These are phyloP conservation scores for Lucilia cuprina DNA, from an alignment of 1,140 invertebrate species.

Conservation along the genomic window DNA sequence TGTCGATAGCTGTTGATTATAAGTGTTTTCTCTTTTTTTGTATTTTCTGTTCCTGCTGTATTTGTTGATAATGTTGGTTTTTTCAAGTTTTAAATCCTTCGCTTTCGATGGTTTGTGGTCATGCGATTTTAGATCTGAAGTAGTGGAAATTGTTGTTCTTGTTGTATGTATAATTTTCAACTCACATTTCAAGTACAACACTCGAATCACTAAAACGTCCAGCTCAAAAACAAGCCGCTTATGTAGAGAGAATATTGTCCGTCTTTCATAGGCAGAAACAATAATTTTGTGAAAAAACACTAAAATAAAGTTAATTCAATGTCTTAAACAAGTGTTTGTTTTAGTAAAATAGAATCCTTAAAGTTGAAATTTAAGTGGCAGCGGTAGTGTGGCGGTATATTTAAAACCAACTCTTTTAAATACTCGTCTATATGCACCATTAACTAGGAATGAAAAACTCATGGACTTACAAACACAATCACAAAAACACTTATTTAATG, in stretches of 20 bases:
- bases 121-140: not conserved
- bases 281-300: not conserved
- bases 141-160: not conserved
- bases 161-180: not conserved
- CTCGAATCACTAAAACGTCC: not conserved
- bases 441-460: not conserved
- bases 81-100: not conserved
- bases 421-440: not conserved
- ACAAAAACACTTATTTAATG: not conserved
- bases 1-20: not conserved
- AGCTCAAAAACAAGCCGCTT: not conserved
- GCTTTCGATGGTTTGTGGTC: not conserved
- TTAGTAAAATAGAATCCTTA: not conserved
- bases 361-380: not conserved
- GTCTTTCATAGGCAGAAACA: not conserved
- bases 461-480: not conserved
- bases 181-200: not conserved
- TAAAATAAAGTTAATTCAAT: not conserved
- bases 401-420: not conserved
- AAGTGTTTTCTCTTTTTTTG: not conserved
- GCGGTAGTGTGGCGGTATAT: not conserved
- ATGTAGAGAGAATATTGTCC: not conserved
- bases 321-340: conserved; percentile 5
- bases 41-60: not conserved
- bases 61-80: not conserved